A percentile compares a stretch with the other conserved stretches of the same genome.
Conservation (phyloP, 2,797 vertebrate species). For the Channa striata region DNA sequence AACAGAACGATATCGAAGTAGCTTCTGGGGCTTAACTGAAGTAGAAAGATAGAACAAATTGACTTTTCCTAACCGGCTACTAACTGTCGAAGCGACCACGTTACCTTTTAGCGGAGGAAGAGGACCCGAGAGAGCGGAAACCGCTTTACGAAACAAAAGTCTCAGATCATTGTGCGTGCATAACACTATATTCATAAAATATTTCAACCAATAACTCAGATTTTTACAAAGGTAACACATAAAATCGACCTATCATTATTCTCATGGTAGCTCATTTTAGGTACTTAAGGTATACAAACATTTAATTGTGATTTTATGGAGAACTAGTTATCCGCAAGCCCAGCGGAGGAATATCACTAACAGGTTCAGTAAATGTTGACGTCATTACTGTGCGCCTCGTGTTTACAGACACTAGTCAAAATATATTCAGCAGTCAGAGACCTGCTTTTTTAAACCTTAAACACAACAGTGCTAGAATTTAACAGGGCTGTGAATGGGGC, state of each 20-base stretch:
- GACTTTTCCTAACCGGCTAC: constrained; percentile 11
- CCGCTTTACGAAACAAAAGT: constrained; percentile 61
- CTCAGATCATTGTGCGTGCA: constrained; percentile 65
- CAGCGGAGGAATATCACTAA: constrained; percentile 61
- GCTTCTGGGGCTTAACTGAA: neutral
- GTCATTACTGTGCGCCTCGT: constrained; percentile 69
- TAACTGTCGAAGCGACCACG: constrained; percentile 77
- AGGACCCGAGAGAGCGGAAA: constrained; percentile 80
- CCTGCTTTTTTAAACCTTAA: neutral
- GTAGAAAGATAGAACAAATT: fast-evolving
- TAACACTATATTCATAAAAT: fast-evolving
- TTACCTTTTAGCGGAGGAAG: constrained; percentile 86
- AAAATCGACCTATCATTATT: fast-evolving
- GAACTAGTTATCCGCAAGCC: constrained; percentile 46
- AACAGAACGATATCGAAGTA: neutral
- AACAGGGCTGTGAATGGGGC: fast-evolving
- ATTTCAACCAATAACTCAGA: fast-evolving
- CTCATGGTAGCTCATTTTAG: fast-evolving
- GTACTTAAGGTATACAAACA: fast-evolving
- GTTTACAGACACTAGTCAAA: constrained; percentile 60
- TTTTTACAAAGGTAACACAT: fast-evolving
- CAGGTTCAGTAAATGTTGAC: neutral
- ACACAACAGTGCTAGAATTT: fast-evolving
- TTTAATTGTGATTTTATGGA: neutral
- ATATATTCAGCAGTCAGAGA: neutral